Conservation (phyloP, 2,797 vertebrate genomes). For the Novumbra hubbsi region DNA sequence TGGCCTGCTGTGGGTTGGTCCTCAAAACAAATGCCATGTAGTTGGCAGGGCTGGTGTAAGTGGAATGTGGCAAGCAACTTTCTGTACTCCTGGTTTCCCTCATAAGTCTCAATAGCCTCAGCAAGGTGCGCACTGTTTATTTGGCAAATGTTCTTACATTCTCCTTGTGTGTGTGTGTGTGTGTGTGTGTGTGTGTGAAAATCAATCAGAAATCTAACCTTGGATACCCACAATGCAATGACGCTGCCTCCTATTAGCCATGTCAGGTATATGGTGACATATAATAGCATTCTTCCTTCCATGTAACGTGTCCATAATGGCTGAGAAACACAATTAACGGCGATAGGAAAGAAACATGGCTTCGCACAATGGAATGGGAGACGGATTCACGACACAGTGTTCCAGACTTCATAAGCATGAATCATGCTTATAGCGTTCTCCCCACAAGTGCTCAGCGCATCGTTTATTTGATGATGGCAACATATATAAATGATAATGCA, state of each 20-base stretch:
- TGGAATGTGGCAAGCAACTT: too few species aligned
- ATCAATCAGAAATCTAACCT: background rate
- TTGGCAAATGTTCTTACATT: too few species aligned
- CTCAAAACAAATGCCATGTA: background rate
- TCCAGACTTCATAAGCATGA: background rate
- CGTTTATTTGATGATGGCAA: background rate
- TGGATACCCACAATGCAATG: background rate
- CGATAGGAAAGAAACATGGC: background rate
- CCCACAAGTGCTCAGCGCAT: background rate
- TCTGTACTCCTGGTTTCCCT: background rate
- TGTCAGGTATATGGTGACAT: background rate
- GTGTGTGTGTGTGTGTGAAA: conserved; percentile 3
- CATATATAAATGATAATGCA: background rate
- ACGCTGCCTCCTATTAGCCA: background rate
- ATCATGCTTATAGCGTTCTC: background rate
- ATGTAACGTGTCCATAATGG: background rate
- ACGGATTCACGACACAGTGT: background rate
- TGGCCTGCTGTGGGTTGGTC: background rate
- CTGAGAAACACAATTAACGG: background rate
- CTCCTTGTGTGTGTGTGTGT: conserved; percentile 5
- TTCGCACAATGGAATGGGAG: background rate
- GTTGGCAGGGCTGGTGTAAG: background rate
- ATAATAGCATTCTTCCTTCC: background rate
- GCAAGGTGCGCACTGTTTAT: background rate
- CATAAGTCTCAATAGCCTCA: background rate